Conservation (phyloP, 2,888 invertebrate species). For the Sphaerophoria rueppellii region DNA sequence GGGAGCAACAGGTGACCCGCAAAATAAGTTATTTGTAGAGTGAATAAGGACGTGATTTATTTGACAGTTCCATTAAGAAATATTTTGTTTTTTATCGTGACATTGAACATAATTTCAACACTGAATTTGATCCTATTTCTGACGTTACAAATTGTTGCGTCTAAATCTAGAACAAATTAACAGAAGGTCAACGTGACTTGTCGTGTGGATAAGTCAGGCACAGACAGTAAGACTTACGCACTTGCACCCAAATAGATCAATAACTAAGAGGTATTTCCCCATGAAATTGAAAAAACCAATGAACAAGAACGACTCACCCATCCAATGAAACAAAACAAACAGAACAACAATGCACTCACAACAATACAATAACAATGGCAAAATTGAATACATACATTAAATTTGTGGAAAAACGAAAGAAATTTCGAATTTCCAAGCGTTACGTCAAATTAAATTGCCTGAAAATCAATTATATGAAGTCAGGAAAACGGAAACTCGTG, state of each 20-base stretch:
- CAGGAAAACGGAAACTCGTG: conserved; percentile 6
- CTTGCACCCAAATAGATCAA: background rate
- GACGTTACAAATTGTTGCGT: too few species aligned
- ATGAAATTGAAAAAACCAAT: conserved; percentile 18
- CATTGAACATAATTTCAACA: background rate
- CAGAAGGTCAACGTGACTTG: too few species aligned
- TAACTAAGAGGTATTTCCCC: background rate
- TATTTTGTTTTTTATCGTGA: background rate
- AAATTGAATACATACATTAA: conserved; percentile 41
- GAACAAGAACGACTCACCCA: conserved; percentile 36
- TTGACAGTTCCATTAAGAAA: background rate
- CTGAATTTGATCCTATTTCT: too few species aligned
- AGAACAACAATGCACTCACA: conserved; percentile 15
- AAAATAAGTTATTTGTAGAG: conserved; percentile 3
- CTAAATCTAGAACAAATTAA: too few species aligned
- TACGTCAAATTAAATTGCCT: background rate
- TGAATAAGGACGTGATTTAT: background rate
- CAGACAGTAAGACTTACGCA: too few species aligned
- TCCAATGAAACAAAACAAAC: conserved; percentile 15
- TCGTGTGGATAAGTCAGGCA: too few species aligned
- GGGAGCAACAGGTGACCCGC: background rate
- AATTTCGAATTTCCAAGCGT: conserved; percentile 27
- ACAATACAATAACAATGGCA: conserved; percentile 42
- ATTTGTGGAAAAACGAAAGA: conserved; percentile 43
- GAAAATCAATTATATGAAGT: background rate